Percentiles rank a stretch among this genome's conserved stretches.
These are phyloP conservation scores for Steinernema carpocapsae DNA, from an alignment of 2,888 invertebrate species.

Conservation along the genomic window DNA sequence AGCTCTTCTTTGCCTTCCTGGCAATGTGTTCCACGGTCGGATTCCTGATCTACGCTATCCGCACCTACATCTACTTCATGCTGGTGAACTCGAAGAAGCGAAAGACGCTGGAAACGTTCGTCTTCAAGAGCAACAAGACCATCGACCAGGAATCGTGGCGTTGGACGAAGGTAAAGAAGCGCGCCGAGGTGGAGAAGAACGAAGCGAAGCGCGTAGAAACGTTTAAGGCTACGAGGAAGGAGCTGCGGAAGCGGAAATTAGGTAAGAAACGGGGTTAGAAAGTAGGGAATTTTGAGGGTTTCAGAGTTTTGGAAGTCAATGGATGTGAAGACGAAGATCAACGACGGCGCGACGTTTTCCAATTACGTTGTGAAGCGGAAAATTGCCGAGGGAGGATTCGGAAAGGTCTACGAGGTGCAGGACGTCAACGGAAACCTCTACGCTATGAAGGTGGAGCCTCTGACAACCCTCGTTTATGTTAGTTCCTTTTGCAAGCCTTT, in stretches of 20 bases:
- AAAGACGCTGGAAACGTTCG: neutral
- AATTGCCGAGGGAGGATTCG: conserved; percentile 13
- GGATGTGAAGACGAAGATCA: conserved; percentile 2
- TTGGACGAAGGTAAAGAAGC: neutral
- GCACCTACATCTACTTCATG: conserved; percentile 1
- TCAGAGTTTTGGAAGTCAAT: conserved; percentile 5
- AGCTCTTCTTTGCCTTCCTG: neutral
- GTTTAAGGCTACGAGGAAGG: conserved; percentile 1
- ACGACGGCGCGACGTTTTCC: conserved; percentile 4
- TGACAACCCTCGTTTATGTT: neutral
- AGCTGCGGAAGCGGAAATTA: neutral
- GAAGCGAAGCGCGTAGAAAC: neutral
- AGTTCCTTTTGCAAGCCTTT: no score
- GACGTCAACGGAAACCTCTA: conserved; percentile 32
- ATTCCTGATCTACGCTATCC: neutral
- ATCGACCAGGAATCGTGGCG: conserved; percentile 6
- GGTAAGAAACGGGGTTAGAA: neutral
- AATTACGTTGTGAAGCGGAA: conserved; percentile 15
- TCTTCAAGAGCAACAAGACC: neutral
- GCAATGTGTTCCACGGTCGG: neutral
- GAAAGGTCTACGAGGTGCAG: conserved; percentile 38
- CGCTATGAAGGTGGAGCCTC: conserved; percentile 39
- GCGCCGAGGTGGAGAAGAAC: neutral
- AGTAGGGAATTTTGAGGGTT: neutral
- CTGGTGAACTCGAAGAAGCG: neutral